Conservation (phyloP, 1,140 invertebrate genomes). For the Cotesia vestalis region DNA sequence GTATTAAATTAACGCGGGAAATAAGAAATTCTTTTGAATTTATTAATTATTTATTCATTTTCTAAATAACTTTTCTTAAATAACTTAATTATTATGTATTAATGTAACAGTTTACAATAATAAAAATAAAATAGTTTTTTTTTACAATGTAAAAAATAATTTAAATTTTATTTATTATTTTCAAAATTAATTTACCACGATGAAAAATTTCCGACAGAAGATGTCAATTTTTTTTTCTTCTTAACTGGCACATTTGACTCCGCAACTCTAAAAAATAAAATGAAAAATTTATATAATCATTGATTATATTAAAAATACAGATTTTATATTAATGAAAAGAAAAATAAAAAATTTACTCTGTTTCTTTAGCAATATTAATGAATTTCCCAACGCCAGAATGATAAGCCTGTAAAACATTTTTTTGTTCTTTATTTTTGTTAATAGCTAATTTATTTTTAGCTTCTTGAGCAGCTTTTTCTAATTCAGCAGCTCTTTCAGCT, state of each 20-base stretch:
- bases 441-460: conserved; percentile 67
- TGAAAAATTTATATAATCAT: neutral
- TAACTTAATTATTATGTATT: too few relatives aligned
- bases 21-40: neutral
- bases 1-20: neutral
- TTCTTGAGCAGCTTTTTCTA: conserved; percentile 70
- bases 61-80: too few relatives aligned
- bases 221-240: neutral
- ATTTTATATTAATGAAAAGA: neutral
- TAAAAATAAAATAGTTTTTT: neutral
- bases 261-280: conserved; percentile 3
- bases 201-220: neutral
- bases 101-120: too few relatives aligned
- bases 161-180: neutral
- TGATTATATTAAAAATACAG: neutral
- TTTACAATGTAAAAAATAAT: neutral
- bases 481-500: conserved; percentile 74
- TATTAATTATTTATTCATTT: too few relatives aligned
- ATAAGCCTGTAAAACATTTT: conserved; percentile 76
- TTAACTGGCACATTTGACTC: neutral
- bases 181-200: conserved; percentile 9
- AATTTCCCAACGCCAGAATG: conserved; percentile 31
- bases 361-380: conserved; percentile 52
- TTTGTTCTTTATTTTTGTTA: conserved; percentile 63
- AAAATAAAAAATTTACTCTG: conserved; percentile 14